Base-by-base conservation (phyloP, 2,888 invertebrate species). In the Dryocosmus kuriphilus region DNA sequence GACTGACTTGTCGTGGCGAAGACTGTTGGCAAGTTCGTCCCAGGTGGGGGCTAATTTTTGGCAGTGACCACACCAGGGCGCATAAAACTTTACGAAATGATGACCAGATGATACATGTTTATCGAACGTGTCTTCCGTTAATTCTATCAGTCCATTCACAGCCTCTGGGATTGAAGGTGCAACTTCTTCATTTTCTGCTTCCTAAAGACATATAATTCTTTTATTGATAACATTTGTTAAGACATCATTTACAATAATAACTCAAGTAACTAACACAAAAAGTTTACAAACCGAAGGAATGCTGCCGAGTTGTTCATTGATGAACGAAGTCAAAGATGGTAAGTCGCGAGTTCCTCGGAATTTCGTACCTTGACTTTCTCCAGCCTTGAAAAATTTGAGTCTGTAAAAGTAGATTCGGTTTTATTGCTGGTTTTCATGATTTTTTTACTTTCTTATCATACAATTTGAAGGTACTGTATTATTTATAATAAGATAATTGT, bases 11-110 rank as follows among this genome's bases (percentile, higher is more conserved):
- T 96, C 95, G 84, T 94, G 93, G 79, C 94, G 93, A 81, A 95
- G 94, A 60, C 94, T 93, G 63, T 94, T 93, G 0, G 96, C 97
- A 67, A 98, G 92, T 75, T 96, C 94, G 51, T 97, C 95, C 98
- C 98, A 98, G 0, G 94, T 94, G 14, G 97, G 97, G 0, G 97
- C 97, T 86, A 98, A 92, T 89, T 94, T 94, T 94, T 97, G 96
- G 86, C 97, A 98, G 87, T 96, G 96, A 77, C 95, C 93, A 91
- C 98, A 98, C 98, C 98, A 98, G 0, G 98, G 97, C 0, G 97
- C 97, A 92, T 96, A 98, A 91, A 98, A 98, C 92, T 98, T 97
- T 6, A 98, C 93, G 89, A 98, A 98, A 91, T 97, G 96, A 86
- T 95, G 95, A 67, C 98, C 97, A 65, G 90, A 93, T 1, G 94